Evolutionary conservation across 2,113 vertebrate genomes (phyloP).

Genomic region (Cepphus grylle): DNA sequence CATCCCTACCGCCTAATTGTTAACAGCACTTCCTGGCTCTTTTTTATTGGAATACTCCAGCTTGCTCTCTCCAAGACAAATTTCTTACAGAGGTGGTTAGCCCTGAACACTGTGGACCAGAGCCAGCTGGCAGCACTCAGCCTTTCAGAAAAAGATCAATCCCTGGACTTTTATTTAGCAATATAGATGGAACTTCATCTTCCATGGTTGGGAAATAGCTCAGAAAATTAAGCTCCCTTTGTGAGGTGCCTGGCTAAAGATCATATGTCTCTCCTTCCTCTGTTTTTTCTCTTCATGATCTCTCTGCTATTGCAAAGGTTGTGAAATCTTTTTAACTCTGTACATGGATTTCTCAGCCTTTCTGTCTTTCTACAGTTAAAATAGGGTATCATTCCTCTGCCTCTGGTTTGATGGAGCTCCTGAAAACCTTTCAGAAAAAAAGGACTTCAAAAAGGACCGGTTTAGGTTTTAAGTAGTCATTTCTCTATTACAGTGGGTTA

Average conservation of each 20-base stretch:
- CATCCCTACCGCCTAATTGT: background rate
- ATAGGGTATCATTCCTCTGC: background rate
- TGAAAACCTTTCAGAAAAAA: background rate
- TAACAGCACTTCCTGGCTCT: slow-evolving; percentile 8
- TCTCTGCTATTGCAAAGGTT: background rate
- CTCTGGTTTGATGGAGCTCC: background rate
- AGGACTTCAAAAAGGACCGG: background rate
- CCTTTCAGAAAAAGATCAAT: slow-evolving; percentile 22
- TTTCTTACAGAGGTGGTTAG: background rate
- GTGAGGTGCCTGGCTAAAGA: background rate
- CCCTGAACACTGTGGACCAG: background rate
- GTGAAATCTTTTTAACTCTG: background rate
- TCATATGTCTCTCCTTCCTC: background rate
- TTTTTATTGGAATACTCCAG: background rate
- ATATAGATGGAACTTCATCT: background rate
- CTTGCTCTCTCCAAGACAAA: slow-evolving; percentile 34
- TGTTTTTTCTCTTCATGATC: background rate
- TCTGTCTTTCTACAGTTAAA: background rate
- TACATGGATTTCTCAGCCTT: background rate
- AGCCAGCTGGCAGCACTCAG: slow-evolving; percentile 14
- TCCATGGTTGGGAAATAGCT: background rate
- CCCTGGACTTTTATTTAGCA: background rate
- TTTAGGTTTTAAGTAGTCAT: background rate
- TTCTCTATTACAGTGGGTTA: background rate
- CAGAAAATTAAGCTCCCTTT: background rate